A percentile compares a stretch with the other conserved stretches of the same genome.
These are phyloP conservation scores for Montipora capitata DNA, from an alignment of 92 coral and sea anemone species.

Conservation along the genomic window DNA sequence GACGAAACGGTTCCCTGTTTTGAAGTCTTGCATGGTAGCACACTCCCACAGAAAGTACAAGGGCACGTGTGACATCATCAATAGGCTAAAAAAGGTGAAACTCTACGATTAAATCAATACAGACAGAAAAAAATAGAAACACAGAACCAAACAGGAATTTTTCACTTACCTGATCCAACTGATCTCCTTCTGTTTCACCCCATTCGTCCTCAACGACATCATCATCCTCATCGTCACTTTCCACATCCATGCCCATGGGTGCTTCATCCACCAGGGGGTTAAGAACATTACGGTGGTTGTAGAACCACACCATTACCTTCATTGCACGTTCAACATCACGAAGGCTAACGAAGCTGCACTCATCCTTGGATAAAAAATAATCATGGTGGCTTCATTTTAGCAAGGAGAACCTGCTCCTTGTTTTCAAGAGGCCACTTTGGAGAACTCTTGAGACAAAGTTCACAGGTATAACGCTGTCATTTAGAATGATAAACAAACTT, in stretches of 20 bases:
- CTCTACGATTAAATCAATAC: background rate
- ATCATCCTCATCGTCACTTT: constrained; percentile 29
- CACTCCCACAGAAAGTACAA: constrained; percentile 88
- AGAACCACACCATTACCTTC: constrained; percentile 95
- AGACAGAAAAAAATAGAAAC: background rate
- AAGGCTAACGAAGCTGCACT: constrained; percentile 95
- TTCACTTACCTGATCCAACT: constrained; percentile 10
- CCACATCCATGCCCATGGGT: background rate
- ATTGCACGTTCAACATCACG: constrained; percentile 97
- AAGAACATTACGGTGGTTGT: constrained; percentile 75
- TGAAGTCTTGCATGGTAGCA: constrained; percentile 90
- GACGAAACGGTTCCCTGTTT: constrained; percentile 71
- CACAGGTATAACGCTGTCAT: too few relatives aligned
- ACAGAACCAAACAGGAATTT: background rate
- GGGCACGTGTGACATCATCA: constrained; percentile 79
- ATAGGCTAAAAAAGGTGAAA: constrained; percentile 52
- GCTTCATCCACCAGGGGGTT: constrained; percentile 54
- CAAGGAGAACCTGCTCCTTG: background rate
- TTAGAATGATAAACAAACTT: too few relatives aligned
- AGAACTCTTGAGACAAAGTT: background rate
- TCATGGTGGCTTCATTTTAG: background rate
- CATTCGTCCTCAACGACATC: constrained; percentile 30
- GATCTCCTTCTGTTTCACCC: constrained; percentile 31
- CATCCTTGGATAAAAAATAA: constrained; percentile 64
- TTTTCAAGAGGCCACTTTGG: background rate